Conservation (phyloP, 2,113 vertebrate genomes). For the Sphyrna mokarran region DNA sequence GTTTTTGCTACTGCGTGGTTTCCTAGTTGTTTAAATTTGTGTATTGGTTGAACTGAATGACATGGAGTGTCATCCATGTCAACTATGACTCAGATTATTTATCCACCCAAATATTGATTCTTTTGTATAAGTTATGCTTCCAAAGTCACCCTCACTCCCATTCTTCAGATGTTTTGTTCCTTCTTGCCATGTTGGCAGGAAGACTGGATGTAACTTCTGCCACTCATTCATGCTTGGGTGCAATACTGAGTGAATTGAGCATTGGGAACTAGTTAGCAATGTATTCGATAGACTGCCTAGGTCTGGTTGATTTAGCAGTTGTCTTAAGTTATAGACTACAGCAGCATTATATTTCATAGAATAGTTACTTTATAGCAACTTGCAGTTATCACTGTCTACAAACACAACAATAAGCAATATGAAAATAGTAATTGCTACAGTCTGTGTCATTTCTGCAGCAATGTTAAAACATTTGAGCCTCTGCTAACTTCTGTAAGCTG, state of each 20-base stretch:
- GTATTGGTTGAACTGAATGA: neutral
- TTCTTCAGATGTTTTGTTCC: neutral
- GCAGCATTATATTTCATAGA: neutral
- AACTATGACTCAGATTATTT: neutral
- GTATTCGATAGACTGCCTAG: neutral
- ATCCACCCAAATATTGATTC: neutral
- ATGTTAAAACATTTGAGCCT: neutral
- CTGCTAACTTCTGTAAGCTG: neutral
- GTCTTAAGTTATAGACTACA: neutral
- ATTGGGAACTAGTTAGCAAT: neutral
- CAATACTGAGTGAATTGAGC: neutral
- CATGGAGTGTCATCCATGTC: neutral
- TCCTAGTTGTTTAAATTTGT: neutral
- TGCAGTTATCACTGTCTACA: neutral
- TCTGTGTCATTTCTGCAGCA: neutral
- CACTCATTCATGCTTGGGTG: neutral
- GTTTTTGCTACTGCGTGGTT: neutral
- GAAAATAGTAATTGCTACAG: neutral
- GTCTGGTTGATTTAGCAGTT: neutral
- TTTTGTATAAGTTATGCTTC: neutral
- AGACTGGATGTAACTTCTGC: neutral
- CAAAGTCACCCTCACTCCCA: neutral
- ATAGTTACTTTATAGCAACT: neutral
- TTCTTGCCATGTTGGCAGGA: neutral
- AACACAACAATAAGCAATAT: neutral